Evolutionary conservation across 2,113 vertebrate genomes (phyloP).

Genomic region (Zosterops lateralis): DNA sequence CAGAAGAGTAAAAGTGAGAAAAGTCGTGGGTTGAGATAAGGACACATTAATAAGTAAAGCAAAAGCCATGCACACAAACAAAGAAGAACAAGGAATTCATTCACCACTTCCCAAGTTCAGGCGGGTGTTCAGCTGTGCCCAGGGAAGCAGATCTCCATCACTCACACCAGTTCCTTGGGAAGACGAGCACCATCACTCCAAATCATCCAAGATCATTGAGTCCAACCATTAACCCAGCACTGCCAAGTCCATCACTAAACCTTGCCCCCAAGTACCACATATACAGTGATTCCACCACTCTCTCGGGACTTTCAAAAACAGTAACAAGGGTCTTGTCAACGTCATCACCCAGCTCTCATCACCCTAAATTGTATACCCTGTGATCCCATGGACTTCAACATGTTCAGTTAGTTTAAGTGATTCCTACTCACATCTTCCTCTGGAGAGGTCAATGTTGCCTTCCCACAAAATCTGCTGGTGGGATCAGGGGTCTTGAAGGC

Average conservation of each 20-base stretch:
- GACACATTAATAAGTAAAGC: constrained; percentile 6
- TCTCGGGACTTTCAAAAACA: background rate
- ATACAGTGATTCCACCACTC: background rate
- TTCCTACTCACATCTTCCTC: background rate
- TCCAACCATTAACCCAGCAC: background rate
- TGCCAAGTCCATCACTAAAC: background rate
- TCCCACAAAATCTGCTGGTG: background rate
- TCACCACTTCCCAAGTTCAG: background rate
- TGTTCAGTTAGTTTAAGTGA: background rate
- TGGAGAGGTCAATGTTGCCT: background rate
- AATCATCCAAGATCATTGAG: background rate
- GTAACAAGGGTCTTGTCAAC: background rate
- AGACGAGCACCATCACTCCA: background rate
- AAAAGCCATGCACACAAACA: background rate
- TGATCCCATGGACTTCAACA: background rate
- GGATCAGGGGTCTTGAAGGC: background rate
- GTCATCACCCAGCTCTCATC: background rate
- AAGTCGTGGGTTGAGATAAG: background rate
- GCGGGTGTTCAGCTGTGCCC: background rate
- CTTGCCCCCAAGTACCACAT: background rate
- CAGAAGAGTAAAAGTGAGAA: background rate
- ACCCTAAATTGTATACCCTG: background rate
- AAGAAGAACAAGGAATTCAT: background rate
- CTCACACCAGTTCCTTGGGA: background rate
- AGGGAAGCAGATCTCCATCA: background rate